phyloP scores from a whole-genome alignment of 1,140 invertebrate species.

The Protaetia brevitarsis region DNA sequence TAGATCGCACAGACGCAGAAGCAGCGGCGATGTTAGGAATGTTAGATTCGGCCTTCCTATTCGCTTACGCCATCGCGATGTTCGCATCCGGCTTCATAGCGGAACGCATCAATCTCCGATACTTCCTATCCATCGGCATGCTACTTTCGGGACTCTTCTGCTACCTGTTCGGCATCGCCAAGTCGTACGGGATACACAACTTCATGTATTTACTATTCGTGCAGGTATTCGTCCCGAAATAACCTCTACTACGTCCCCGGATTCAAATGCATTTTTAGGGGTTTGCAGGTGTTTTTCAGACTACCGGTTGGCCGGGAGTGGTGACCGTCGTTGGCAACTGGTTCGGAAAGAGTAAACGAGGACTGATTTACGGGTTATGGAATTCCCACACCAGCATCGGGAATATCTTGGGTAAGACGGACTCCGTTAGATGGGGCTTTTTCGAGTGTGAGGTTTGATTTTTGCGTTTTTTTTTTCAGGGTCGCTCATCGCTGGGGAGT shows the following conservation, averaged over 20 bases:
- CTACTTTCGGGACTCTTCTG: conserved; percentile 82
- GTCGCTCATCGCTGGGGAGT: conserved; percentile 77
- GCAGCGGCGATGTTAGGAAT: conserved; percentile 79
- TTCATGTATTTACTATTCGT: conserved; percentile 83
- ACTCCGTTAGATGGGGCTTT: not conserved
- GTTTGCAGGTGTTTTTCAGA: conserved; percentile 81
- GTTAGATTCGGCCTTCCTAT: conserved; percentile 89
- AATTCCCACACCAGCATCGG: conserved; percentile 96
- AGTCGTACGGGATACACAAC: conserved; percentile 77
- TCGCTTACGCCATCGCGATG: conserved; percentile 92
- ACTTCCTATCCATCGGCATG: conserved; percentile 90
- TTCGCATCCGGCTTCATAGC: conserved; percentile 87
- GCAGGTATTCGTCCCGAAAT: too few relatives aligned
- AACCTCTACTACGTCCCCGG: too few relatives aligned
- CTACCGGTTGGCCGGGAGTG: conserved; percentile 88
- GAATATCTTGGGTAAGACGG: conserved; percentile 82
- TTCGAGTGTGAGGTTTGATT: not conserved
- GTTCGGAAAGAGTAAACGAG: conserved; percentile 89
- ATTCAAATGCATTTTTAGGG: conserved; percentile 53
- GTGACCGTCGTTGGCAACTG: conserved; percentile 92
- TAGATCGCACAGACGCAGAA: conserved; percentile 72
- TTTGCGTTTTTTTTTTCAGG: conserved; percentile 43
- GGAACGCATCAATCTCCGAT: conserved; percentile 85
- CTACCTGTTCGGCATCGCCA: conserved; percentile 87
- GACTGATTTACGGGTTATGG: conserved; percentile 93